These are phyloP conservation scores for Subacronicta megacephala DNA, from an alignment of 2,888 invertebrate genomes.

Conservation along the genomic window DNA sequence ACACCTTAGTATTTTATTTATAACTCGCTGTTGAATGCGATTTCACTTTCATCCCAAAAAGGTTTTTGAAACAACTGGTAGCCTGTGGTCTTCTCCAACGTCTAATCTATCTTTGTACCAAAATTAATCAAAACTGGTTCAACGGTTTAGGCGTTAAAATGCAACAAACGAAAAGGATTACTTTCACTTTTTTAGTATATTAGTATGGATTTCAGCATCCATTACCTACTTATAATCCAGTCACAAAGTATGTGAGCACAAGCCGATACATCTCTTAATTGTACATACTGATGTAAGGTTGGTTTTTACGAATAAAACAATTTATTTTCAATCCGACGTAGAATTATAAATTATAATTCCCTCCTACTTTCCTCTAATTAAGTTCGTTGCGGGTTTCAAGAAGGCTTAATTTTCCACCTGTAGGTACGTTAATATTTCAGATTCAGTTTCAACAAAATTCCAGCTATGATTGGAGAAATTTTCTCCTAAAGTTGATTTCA, in stretches of 20 bases:
- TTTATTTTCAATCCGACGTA: conserved; percentile 5
- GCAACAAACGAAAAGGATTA: too few relatives aligned
- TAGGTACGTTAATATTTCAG: conserved; percentile 35
- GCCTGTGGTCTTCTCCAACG: too few relatives aligned
- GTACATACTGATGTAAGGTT: not conserved
- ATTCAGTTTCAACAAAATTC: conserved; percentile 18
- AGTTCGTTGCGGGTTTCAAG: conserved; percentile 26
- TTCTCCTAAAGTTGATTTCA: conserved; percentile 1
- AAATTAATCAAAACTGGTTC: too few relatives aligned
- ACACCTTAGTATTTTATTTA: too few relatives aligned
- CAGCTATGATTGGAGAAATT: conserved; percentile 15
- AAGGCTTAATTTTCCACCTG: conserved; percentile 29
- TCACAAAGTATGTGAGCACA: not conserved
- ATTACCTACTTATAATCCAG: too few relatives aligned
- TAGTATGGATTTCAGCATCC: too few relatives aligned
- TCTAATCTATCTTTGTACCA: too few relatives aligned
- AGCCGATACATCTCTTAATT: not conserved
- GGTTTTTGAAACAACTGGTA: too few relatives aligned
- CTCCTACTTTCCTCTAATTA: conserved; percentile 38
- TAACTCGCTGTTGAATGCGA: too few relatives aligned
- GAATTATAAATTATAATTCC: conserved; percentile 28
- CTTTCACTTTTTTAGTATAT: too few relatives aligned
- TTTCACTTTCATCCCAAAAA: too few relatives aligned
- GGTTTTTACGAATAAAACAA: conserved; percentile 18
- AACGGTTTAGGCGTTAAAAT: too few relatives aligned